These are phyloP conservation scores for Dynastes hyllus DNA, from an alignment of 2,888 invertebrate genomes.

Conservation along the genomic window DNA sequence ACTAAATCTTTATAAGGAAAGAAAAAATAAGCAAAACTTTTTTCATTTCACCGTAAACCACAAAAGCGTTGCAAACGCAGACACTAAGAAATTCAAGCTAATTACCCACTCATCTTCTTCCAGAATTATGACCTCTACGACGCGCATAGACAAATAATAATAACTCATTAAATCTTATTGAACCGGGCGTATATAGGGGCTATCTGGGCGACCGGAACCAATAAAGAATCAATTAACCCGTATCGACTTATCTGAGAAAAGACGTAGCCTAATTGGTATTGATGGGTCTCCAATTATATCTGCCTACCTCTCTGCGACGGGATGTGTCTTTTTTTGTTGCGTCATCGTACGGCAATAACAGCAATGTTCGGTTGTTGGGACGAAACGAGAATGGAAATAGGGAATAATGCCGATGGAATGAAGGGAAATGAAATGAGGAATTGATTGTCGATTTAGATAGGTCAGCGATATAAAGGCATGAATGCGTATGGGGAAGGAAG, in stretches of 20 bases:
- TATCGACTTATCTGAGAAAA: conserved; percentile 34
- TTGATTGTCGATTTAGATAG: conserved; percentile 32
- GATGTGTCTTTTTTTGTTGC: conserved; percentile 6
- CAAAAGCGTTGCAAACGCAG: background rate
- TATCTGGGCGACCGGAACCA: conserved; percentile 6
- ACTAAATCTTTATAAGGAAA: too few relatives aligned
- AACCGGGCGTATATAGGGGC: conserved; percentile 37
- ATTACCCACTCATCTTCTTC: background rate
- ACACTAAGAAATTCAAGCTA: background rate
- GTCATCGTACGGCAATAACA: background rate
- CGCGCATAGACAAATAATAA: conserved; percentile 25
- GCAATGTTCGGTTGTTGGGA: background rate
- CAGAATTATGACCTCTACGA: conserved; percentile 14
- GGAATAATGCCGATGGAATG: background rate
- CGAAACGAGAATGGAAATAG: conserved; percentile 8
- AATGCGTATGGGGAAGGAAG: background rate
- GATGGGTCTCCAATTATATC: conserved; percentile 41
- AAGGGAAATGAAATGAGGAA: conserved; percentile 6
- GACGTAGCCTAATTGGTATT: conserved; percentile 39
- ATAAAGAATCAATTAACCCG: conserved; percentile 42
- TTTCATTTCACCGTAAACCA: background rate
- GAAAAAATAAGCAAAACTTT: too few relatives aligned
- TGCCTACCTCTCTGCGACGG: conserved; percentile 23
- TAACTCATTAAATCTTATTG: conserved; percentile 24
- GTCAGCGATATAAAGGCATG: background rate